Percentiles rank a stretch among this genome's conserved stretches.
These are phyloP conservation scores for Anoplius nigerrimus DNA, from an alignment of 2,888 invertebrate genomes.

Conservation along the genomic window DNA sequence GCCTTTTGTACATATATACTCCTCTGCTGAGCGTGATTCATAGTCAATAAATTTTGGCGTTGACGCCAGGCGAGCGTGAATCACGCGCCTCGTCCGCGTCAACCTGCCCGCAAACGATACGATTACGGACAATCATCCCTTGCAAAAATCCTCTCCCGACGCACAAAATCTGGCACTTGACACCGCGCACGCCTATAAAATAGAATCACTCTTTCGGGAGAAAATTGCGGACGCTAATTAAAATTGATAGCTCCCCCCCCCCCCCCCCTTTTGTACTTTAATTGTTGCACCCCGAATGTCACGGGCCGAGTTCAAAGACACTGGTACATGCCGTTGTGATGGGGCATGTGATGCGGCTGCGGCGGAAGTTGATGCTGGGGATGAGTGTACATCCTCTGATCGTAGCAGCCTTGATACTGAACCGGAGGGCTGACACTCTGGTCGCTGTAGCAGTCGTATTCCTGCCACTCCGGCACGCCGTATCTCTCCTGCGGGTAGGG, in stretches of 20 bases:
- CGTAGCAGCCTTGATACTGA: constrained; percentile 67
- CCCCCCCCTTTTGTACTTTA: no score
- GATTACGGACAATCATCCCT: no score
- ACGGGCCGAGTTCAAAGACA: constrained; percentile 61
- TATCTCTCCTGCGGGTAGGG: constrained; percentile 69
- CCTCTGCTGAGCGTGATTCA: background rate
- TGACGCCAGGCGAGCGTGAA: no score
- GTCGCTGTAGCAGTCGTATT: constrained; percentile 73
- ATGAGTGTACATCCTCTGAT: constrained; percentile 67
- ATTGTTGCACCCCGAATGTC: no score
- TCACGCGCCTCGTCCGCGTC: background rate
- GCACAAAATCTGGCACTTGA: no score
- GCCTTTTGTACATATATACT: constrained; percentile 43
- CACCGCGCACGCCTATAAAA: no score
- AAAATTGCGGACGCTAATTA: no score
- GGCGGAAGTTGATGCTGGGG: constrained; percentile 55
- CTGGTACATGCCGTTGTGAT: constrained; percentile 70
- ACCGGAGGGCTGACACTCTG: constrained; percentile 70
- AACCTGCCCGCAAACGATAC: no score
- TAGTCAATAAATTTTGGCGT: background rate
- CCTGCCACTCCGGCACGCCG: constrained; percentile 67
- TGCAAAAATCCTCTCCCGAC: no score
- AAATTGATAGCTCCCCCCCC: no score
- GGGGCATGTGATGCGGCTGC: constrained; percentile 61
- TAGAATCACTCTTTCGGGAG: no score